Evolutionary conservation across 2,888 invertebrate species (phyloP).

Genomic region (Eupithecia dodoneata): DNA sequence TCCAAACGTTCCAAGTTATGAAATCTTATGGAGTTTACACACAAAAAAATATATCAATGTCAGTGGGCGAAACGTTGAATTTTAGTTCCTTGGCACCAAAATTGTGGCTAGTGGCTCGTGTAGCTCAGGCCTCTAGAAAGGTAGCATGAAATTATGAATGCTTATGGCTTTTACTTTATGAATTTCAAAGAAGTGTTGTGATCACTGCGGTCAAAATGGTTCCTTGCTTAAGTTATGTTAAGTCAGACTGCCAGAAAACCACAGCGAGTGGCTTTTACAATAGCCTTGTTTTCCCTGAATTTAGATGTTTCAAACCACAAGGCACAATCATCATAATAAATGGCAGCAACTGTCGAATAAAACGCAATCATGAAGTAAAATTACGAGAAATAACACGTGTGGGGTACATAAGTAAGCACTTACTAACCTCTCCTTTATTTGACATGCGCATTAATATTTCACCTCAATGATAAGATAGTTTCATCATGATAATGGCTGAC

Average conservation of each 20-base stretch:
- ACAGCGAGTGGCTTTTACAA: neutral
- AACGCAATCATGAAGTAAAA: neutral
- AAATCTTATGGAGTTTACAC: neutral
- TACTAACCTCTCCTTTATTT: neutral
- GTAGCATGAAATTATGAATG: neutral
- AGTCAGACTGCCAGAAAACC: neutral
- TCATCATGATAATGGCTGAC: slow-evolving; percentile 6
- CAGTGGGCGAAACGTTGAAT: no score
- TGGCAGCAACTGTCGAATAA: neutral
- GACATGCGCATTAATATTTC: neutral
- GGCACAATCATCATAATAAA: neutral
- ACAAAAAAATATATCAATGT: no score
- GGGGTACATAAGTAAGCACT: neutral
- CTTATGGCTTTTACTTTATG: neutral
- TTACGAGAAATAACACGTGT: neutral
- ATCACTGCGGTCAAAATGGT: neutral
- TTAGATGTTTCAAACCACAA: neutral
- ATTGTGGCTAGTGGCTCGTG: no score
- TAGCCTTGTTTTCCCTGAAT: neutral
- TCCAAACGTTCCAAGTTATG: neutral
- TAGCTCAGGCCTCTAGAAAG: no score
- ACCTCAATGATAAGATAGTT: neutral
- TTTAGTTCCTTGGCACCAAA: no score
- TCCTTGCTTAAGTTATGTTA: neutral
- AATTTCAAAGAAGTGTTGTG: neutral